phyloP scores from a whole-genome alignment of 1,140 invertebrate species.

The Paraescarpia echinospica region DNA sequence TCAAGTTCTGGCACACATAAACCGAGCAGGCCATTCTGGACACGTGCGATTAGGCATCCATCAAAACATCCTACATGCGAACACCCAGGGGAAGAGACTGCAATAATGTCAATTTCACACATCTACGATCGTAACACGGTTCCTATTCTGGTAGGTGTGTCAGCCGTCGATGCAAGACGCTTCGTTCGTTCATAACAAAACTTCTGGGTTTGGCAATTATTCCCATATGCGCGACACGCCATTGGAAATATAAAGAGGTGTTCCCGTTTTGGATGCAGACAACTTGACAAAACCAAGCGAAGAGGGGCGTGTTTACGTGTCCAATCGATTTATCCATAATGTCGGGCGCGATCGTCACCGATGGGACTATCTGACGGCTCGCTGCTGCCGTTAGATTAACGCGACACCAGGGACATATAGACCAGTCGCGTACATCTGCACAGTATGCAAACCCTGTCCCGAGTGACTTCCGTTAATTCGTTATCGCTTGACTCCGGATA shows the following conservation, averaged over 20 bases:
- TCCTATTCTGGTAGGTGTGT: neutral
- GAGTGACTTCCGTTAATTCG: neutral
- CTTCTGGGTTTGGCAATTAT: neutral
- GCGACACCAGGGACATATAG: neutral
- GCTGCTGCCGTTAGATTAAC: neutral
- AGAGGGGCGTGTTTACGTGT: neutral
- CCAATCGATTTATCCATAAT: neutral
- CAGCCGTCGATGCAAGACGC: neutral
- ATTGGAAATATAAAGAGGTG: neutral
- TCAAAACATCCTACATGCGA: neutral
- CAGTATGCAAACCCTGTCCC: neutral
- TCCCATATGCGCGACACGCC: neutral
- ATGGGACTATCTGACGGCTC: neutral
- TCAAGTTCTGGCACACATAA: too few species aligned
- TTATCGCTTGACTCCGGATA: neutral
- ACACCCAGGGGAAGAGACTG: neutral
- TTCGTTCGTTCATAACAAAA: too few species aligned
- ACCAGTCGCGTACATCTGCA: neutral
- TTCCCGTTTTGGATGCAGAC: neutral
- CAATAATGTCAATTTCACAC: neutral
- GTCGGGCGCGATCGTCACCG: neutral
- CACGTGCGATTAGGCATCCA: neutral
- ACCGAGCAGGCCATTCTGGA: neutral
- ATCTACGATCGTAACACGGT: neutral
- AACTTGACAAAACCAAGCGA: neutral